phyloP scores from a whole-genome alignment of 2,113 vertebrate genomes.

The Phaethornis superciliosus region DNA sequence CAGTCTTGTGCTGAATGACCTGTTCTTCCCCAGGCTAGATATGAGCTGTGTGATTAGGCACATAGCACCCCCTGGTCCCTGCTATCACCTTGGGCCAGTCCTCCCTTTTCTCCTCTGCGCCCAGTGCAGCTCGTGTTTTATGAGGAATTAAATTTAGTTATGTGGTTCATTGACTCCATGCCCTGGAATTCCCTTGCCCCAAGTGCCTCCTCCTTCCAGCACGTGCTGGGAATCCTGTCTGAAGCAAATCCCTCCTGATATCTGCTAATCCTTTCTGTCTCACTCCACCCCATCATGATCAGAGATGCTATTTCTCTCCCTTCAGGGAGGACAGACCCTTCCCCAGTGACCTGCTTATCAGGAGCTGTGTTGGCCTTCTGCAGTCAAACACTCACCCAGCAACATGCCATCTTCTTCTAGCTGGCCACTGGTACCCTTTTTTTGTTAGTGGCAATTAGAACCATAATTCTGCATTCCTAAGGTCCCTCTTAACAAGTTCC shows the following conservation, averaged over 20 bases:
- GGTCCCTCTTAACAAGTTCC: background rate
- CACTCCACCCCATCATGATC: background rate
- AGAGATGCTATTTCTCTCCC: background rate
- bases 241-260: slow-evolving; percentile 48
- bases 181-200: slow-evolving; percentile 58
- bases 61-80: background rate
- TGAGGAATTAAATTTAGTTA: slow-evolving; percentile 50
- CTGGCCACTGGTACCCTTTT: background rate
- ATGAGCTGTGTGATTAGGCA: background rate
- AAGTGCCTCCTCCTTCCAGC: slow-evolving; percentile 16
- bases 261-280: slow-evolving; percentile 28
- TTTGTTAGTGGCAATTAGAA: background rate
- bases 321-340: background rate
- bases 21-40: background rate
- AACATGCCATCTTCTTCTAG: background rate
- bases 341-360: background rate
- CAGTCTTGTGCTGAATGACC: background rate
- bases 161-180: slow-evolving; percentile 32
- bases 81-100: background rate
- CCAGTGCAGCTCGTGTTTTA: background rate
- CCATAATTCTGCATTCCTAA: background rate
- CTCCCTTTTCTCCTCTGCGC: background rate
- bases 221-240: slow-evolving; percentile 48
- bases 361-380: background rate
- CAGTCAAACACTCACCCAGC: background rate